Evolutionary conservation across 2,797 vertebrate genomes (phyloP).

Genomic region (Cynopterus sphinx): DNA sequence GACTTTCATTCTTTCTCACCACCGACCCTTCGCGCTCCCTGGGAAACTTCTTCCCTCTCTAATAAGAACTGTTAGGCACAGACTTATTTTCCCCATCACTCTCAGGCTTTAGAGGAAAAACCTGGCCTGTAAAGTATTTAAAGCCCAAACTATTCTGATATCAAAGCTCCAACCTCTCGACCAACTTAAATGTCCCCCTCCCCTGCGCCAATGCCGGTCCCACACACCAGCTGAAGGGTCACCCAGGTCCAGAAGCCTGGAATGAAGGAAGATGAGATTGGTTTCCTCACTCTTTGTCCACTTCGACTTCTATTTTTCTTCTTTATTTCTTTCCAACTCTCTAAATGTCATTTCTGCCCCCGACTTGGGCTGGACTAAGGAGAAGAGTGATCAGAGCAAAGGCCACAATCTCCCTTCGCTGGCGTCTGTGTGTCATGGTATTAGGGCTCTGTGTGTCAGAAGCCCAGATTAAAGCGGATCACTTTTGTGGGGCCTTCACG

Average conservation of each 20-base stretch:
- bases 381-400: background rate
- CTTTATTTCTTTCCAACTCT: background rate
- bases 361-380: background rate
- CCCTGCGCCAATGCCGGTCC: accelerated
- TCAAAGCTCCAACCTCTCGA: background rate
- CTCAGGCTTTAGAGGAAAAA: background rate
- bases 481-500: background rate
- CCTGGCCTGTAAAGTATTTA: background rate
- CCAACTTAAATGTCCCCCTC: background rate
- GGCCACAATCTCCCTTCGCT: background rate
- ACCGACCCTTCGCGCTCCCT: no score
- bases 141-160: background rate
- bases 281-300: background rate
- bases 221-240: no score
- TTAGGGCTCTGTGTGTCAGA: background rate
- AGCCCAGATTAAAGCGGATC: background rate
- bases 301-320: background rate
- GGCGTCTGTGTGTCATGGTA: no score
- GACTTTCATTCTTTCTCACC: background rate
- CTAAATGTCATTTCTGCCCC: background rate
- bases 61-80: background rate
- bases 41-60: background rate
- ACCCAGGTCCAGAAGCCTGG: background rate
- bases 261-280: background rate
- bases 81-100: background rate